These are phyloP conservation scores for Latrodectus geometricus DNA, from an alignment of 1,140 invertebrate genomes.

Conservation along the genomic window DNA sequence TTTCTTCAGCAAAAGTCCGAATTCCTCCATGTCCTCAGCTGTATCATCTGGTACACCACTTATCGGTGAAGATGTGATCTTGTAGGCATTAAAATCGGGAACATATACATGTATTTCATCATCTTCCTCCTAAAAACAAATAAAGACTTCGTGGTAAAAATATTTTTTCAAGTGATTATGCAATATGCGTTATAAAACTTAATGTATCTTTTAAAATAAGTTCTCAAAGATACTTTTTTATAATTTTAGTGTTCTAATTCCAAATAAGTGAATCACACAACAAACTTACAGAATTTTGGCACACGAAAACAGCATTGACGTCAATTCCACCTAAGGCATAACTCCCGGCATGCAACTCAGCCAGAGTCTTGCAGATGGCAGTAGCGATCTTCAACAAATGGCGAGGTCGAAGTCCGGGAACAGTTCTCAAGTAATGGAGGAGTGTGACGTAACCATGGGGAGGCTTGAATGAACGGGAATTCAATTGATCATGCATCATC, in stretches of 20 bases:
- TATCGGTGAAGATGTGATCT: not conserved
- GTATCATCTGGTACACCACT: constrained; percentile 61
- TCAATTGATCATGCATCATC: constrained; percentile 10
- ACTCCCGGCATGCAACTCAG: constrained; percentile 63
- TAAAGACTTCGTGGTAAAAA: not conserved
- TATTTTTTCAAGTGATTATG: too few relatives aligned
- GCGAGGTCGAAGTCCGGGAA: constrained; percentile 43
- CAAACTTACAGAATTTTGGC: constrained; percentile 23
- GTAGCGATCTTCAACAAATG: constrained; percentile 63
- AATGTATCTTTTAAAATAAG: too few relatives aligned
- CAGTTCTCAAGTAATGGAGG: constrained; percentile 62
- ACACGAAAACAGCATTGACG: constrained; percentile 65
- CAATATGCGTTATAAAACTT: too few relatives aligned
- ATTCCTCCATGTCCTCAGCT: constrained; percentile 65
- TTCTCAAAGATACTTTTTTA: too few relatives aligned
- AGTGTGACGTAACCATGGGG: constrained; percentile 64
- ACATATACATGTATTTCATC: constrained; percentile 63
- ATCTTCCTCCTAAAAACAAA: constrained; percentile 16
- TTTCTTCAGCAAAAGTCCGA: constrained; percentile 65
- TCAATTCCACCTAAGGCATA: constrained; percentile 64
- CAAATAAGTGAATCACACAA: too few relatives aligned
- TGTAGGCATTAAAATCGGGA: constrained; percentile 64
- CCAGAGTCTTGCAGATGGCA: constrained; percentile 60
- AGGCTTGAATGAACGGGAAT: constrained; percentile 53
- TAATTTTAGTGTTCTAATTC: too few relatives aligned